A percentile compares a stretch with the other conserved stretches of the same genome.
Conservation (phyloP, 1,140 invertebrate species). For the Oscheius sp. region DNA sequence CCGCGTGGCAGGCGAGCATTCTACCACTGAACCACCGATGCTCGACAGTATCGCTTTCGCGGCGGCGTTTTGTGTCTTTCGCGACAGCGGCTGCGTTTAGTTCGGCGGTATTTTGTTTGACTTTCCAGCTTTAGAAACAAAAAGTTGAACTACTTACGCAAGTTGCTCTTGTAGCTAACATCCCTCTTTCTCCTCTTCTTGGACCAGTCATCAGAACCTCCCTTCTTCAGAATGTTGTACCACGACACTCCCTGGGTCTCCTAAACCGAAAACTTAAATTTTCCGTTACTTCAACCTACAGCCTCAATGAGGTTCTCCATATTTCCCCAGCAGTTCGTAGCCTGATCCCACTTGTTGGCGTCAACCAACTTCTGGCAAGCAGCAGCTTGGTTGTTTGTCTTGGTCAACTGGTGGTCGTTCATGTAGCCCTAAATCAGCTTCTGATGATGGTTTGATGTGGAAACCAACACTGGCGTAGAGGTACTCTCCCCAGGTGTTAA, state of each 20-base stretch:
- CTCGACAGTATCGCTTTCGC: not conserved
- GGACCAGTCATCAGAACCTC: conserved; percentile 41
- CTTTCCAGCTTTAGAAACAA: not conserved
- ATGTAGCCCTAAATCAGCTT: conserved; percentile 65
- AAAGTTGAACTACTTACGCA: not conserved
- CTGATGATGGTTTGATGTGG: conserved; percentile 47
- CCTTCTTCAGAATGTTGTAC: conserved; percentile 72
- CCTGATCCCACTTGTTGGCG: conserved; percentile 64
- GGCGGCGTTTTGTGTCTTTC: not conserved
- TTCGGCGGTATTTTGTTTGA: not conserved
- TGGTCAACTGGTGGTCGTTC: conserved; percentile 62
- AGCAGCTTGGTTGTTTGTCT: conserved; percentile 60
- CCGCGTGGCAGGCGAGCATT: conserved; percentile 69
- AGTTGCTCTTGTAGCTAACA: conserved; percentile 4
- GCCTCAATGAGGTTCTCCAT: conserved; percentile 68
- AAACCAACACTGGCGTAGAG: conserved; percentile 70
- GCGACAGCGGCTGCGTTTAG: not conserved
- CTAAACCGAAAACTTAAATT: conserved; percentile 8
- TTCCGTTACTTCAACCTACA: conserved; percentile 5
- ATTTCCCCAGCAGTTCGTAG: conserved; percentile 69
- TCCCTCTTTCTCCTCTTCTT: not conserved
- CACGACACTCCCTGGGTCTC: conserved; percentile 72
- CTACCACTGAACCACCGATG: conserved; percentile 32
- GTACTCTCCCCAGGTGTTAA: conserved; percentile 76
- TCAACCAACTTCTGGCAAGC: conserved; percentile 60